Conservation (phyloP, 2,888 invertebrate genomes). For the Drosophila fulvimacula region DNA sequence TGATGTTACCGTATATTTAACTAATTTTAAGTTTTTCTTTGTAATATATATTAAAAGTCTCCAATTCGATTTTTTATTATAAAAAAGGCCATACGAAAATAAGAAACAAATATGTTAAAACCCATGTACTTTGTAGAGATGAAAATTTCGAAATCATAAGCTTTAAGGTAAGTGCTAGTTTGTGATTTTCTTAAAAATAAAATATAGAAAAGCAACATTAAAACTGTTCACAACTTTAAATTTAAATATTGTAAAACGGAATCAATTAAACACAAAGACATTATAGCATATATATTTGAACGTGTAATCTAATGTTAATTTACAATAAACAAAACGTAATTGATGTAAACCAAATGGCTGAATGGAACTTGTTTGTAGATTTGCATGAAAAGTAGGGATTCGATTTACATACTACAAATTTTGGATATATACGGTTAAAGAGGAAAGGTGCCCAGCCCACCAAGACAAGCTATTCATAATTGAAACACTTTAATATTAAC, state of each 20-base stretch:
- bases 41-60: slow-evolving; percentile 52
- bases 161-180: slow-evolving; percentile 51
- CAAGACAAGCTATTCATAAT: background rate
- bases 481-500: background rate
- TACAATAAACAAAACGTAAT: slow-evolving; percentile 62
- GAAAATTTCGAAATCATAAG: slow-evolving; percentile 28
- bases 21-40: slow-evolving; percentile 69
- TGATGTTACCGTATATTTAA: slow-evolving; percentile 60
- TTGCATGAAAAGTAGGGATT: background rate
- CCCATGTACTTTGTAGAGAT: slow-evolving; percentile 28
- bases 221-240: slow-evolving; percentile 62
- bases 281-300: slow-evolving; percentile 58
- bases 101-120: background rate
- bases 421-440: background rate
- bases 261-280: slow-evolving; percentile 71
- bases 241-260: slow-evolving; percentile 58
- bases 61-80: slow-evolving; percentile 20
- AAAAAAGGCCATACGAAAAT: slow-evolving; percentile 18
- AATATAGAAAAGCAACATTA: slow-evolving; percentile 29
- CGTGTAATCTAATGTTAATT: slow-evolving; percentile 68
- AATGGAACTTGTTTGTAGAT: too few relatives aligned
- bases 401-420: background rate
- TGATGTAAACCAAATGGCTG: slow-evolving; percentile 5
- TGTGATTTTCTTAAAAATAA: slow-evolving; percentile 60
- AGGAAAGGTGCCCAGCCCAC: background rate